Base-by-base conservation (phyloP, 2,113 vertebrate genomes). In the Vimba vimba region DNA sequence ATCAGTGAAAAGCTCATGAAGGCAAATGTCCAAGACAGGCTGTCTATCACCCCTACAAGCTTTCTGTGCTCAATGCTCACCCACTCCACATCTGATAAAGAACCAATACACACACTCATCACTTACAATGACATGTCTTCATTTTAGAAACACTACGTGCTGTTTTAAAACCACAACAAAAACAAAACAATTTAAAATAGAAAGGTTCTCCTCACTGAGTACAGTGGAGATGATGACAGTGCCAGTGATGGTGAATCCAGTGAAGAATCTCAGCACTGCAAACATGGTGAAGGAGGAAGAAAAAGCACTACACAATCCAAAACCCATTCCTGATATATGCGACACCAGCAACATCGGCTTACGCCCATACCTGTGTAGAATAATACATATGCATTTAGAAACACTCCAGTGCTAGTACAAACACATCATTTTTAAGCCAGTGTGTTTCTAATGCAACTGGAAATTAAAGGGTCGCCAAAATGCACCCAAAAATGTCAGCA, bases 51-150 rank as follows among this genome's bases (percentile, higher is more conserved):
- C 66, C 94, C 95, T 23, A 94, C 91, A 62, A 95, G 5, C 71
- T 90, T 94, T 45, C 95, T 93, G 90, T 94, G 94, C 59, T 94
- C 47, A 17, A 95, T 92, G 87, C 93, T 93, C 62, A 95, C 94
- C 95, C 95, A 96, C 90, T 96, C 95, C 76, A 95, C 88, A 92
- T 85, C 95, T 95, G 91, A 36, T 80, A 52, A 78, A 11, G 57
- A 36, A 52, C 62, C 64, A 11, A 68, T 4, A 59, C 39, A 74
- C 33, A 80, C 43, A 50, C 13, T 23, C 17, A 19, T 57, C 6
- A 57, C 17, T 15, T 30, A 62, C 10, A 59, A 6, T 45, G 10
- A 74, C 23, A 3, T 1, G 11, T 73, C 36, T 73, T 50, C 39
- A 25, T 43, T 66, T 47, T 13, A 62, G 15, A 19, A 19, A 68